These are phyloP conservation scores for Drosophila elegans DNA, from an alignment of 1,140 invertebrate genomes.

Conservation along the genomic window DNA sequence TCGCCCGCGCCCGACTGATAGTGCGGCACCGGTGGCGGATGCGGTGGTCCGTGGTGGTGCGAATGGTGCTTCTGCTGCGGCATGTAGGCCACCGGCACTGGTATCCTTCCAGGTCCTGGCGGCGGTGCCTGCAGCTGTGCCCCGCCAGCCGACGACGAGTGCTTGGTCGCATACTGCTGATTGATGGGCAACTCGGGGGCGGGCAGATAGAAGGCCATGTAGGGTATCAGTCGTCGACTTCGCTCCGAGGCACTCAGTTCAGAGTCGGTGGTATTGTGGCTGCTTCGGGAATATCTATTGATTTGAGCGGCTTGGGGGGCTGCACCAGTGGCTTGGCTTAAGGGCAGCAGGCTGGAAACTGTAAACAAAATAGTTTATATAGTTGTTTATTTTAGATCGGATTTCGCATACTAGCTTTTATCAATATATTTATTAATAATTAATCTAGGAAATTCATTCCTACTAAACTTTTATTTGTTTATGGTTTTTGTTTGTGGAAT, in stretches of 20 bases:
- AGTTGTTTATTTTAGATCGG: neutral
- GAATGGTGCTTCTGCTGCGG: conserved; percentile 44
- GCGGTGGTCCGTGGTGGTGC: conserved; percentile 37
- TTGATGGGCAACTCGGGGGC: conserved; percentile 86
- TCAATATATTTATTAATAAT: too few species aligned
- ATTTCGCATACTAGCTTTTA: too few species aligned
- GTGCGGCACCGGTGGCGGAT: conserved; percentile 40
- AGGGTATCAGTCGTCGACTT: conserved; percentile 91
- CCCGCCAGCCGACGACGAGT: conserved; percentile 55
- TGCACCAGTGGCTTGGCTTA: conserved; percentile 9
- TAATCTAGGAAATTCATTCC: too few species aligned
- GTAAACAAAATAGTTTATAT: conserved; percentile 11
- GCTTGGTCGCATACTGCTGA: conserved; percentile 79
- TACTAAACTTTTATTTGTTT: neutral
- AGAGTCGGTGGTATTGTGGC: conserved; percentile 55
- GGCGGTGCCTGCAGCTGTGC: conserved; percentile 44
- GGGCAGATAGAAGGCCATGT: conserved; percentile 91
- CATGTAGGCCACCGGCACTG: conserved; percentile 76
- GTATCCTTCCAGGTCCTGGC: conserved; percentile 52
- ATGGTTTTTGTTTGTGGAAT: neutral
- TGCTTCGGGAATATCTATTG: conserved; percentile 10
- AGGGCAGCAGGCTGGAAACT: conserved; percentile 30
- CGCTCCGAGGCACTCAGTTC: conserved; percentile 85
- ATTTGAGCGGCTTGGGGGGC: neutral
- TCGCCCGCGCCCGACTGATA: conserved; percentile 74